phyloP scores from a whole-genome alignment of 2,113 vertebrate species.

The Nannobrachium achirus region DNA sequence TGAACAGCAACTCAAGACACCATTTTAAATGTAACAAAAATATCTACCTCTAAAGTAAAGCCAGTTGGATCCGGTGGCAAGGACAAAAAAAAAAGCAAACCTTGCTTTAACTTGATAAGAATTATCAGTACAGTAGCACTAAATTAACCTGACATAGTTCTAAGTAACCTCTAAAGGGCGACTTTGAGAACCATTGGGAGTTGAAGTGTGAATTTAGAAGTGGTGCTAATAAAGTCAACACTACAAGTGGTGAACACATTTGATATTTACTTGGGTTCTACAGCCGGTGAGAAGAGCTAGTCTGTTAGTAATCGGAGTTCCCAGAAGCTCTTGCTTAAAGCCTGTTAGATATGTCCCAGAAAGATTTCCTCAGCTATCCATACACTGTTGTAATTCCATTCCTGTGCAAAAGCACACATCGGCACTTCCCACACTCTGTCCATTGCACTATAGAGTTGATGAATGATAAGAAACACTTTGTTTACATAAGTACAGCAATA shows the following conservation, averaged over 20 bases:
- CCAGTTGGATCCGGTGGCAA: constrained; percentile 9
- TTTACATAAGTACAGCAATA: too few species aligned
- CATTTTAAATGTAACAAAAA: background rate
- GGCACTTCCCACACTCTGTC: background rate
- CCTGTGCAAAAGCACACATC: background rate
- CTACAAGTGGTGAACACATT: background rate
- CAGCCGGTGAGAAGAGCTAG: background rate
- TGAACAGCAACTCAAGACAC: too few species aligned
- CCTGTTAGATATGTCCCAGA: constrained; percentile 1
- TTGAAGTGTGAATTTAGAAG: background rate
- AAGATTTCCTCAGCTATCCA: constrained; percentile 25
- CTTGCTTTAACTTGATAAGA: constrained; percentile 2
- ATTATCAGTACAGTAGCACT: constrained; percentile 2
- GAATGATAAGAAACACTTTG: too few species aligned
- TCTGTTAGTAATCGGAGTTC: too few species aligned
- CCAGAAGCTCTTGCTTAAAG: too few species aligned
- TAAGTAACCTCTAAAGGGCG: constrained; percentile 1
- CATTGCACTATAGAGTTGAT: background rate
- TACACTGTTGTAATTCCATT: constrained; percentile 10
- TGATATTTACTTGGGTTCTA: constrained; percentile 17
- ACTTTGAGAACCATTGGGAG: background rate
- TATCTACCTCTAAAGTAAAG: background rate
- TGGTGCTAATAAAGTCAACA: background rate
- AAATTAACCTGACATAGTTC: background rate
- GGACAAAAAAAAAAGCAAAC: background rate